These are phyloP conservation scores for Dermolepida albohirtum DNA, from an alignment of 2,888 invertebrate genomes.

Conservation along the genomic window DNA sequence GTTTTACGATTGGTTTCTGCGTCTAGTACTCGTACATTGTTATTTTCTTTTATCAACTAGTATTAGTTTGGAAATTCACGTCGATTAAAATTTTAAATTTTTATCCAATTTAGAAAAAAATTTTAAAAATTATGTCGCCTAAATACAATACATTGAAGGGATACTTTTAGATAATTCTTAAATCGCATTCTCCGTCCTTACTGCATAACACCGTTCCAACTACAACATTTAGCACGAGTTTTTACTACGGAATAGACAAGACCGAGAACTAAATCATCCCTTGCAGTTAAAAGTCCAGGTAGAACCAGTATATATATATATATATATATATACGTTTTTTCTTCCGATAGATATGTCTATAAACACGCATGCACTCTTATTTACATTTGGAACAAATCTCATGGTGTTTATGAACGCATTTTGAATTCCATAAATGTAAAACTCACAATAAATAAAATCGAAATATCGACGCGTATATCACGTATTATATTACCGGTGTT, in stretches of 20 bases:
- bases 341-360: conserved; percentile 8
- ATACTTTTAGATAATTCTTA: too few relatives aligned
- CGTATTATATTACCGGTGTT: conserved; percentile 25
- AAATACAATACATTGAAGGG: too few relatives aligned
- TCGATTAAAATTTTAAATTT: too few relatives aligned
- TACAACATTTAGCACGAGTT: conserved; percentile 26
- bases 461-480: conserved; percentile 7
- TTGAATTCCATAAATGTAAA: conserved; percentile 20
- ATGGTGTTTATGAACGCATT: conserved; percentile 18
- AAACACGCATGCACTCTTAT: conserved; percentile 18
- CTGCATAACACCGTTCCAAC: conserved; percentile 15
- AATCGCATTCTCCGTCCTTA: neutral
- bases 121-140: too few relatives aligned
- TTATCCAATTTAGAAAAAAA: too few relatives aligned
- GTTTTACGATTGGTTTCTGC: too few relatives aligned
- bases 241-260: conserved; percentile 28
- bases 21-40: too few relatives aligned
- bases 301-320: conserved; percentile 25
- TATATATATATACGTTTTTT: neutral
- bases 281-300: conserved; percentile 31
- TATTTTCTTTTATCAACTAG: too few relatives aligned
- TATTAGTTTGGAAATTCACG: too few relatives aligned
- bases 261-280: conserved; percentile 27
- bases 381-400: conserved; percentile 24
- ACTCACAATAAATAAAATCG: conserved; percentile 6